Evolutionary conservation across 2,113 vertebrate species (phyloP).

Genomic region (Microtus oregoni): DNA sequence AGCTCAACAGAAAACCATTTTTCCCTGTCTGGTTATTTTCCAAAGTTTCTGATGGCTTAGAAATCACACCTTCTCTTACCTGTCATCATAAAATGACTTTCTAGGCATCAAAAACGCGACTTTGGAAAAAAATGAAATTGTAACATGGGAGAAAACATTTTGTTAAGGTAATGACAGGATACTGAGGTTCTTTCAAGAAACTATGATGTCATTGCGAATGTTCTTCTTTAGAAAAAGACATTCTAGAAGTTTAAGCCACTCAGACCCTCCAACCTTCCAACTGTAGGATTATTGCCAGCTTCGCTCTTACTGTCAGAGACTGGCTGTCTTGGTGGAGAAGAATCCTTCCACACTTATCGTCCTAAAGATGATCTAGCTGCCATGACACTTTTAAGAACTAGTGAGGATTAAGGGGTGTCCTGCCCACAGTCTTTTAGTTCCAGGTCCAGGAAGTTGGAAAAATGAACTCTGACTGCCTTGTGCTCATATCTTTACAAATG

Average conservation of each 20-base stretch:
- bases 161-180: constrained; percentile 35
- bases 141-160: constrained; percentile 29
- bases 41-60: constrained; percentile 21
- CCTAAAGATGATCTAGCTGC: background rate
- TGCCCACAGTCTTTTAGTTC: background rate
- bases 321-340: background rate
- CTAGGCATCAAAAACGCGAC: background rate
- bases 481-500: constrained; percentile 27
- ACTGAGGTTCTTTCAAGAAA: background rate
- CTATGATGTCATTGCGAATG: background rate
- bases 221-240: constrained; percentile 44
- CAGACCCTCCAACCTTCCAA: background rate
- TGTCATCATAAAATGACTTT: constrained; percentile 34
- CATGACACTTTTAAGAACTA: background rate
- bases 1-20: background rate
- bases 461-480: constrained; percentile 54
- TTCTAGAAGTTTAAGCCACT: background rate
- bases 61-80: background rate
- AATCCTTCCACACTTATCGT: background rate
- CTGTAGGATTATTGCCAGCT: background rate
- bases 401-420: background rate
- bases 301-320: background rate
- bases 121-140: constrained; percentile 33
- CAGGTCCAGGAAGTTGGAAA: constrained; percentile 41
- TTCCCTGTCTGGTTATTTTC: background rate